Evolutionary conservation across 1,140 invertebrate species (phyloP).

Genomic region (Eueides isabella): DNA sequence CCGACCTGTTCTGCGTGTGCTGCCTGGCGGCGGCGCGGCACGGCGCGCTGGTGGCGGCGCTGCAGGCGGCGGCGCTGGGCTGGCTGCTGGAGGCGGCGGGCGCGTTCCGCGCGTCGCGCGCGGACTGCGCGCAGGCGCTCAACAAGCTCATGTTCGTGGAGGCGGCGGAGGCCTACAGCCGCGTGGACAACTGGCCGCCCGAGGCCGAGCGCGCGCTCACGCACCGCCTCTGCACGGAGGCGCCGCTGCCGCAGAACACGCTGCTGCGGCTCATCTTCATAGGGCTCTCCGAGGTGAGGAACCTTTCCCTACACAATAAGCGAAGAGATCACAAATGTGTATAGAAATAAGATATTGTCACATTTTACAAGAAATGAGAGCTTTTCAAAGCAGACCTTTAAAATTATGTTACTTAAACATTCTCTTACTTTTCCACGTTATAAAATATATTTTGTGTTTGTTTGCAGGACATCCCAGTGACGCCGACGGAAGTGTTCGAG

Average conservation of each 20-base stretch:
- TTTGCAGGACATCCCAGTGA: constrained; percentile 92
- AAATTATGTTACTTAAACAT: too few relatives aligned
- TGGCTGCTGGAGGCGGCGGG: constrained; percentile 94
- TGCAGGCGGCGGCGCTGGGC: constrained; percentile 76
- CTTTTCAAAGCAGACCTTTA: too few relatives aligned
- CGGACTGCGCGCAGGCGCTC: constrained; percentile 90
- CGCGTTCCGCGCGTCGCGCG: constrained; percentile 87
- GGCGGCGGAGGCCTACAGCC: constrained; percentile 92
- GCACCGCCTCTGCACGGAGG: constrained; percentile 92
- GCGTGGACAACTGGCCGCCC: constrained; percentile 96
- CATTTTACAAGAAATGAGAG: too few relatives aligned
- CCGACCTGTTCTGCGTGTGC: constrained; percentile 93
- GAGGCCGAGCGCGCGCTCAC: constrained; percentile 92
- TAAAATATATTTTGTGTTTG: too few relatives aligned
- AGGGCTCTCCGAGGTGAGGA: constrained; percentile 89
- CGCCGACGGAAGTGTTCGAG: constrained; percentile 92
- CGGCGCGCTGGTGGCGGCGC: constrained; percentile 84
- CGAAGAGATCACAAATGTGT: too few relatives aligned
- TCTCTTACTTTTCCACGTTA: too few relatives aligned
- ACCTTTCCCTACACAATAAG: too few relatives aligned
- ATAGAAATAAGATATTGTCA: too few relatives aligned
- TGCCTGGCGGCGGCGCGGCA: constrained; percentile 90
- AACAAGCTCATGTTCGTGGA: constrained; percentile 94
- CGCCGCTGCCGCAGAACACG: constrained; percentile 93
- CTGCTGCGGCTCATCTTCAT: constrained; percentile 91